Percentiles rank a stretch among this genome's conserved stretches.
These are phyloP conservation scores for Aphidius colemani DNA, from an alignment of 2,888 invertebrate species.

Conservation along the genomic window DNA sequence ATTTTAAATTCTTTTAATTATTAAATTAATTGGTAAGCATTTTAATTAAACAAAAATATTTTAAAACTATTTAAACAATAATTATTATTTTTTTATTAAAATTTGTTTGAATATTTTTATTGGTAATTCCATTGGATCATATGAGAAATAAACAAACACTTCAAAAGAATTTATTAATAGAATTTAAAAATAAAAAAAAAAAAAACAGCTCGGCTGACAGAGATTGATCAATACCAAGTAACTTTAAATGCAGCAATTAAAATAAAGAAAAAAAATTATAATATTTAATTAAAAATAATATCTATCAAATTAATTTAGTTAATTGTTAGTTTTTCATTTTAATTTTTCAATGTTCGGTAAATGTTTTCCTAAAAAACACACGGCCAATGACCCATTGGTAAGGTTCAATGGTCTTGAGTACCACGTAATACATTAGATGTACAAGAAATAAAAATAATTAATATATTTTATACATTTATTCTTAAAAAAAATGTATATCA, in stretches of 20 bases:
- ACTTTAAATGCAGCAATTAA: background rate
- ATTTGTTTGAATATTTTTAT: too few relatives aligned
- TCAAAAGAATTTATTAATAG: background rate
- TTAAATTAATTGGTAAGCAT: too few relatives aligned
- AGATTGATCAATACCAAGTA: background rate
- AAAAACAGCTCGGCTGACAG: background rate
- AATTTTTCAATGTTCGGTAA: slow-evolving; percentile 30
- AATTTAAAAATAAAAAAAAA: background rate
- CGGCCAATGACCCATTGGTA: slow-evolving; percentile 36
- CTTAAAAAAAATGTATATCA: too few relatives aligned
- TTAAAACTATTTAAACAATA: too few relatives aligned
- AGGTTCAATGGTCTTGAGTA: slow-evolving; percentile 39
- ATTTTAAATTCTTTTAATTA: too few relatives aligned
- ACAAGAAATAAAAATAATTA: background rate
- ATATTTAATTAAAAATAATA: background rate
- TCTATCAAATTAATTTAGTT: background rate
- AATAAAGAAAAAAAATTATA: background rate
- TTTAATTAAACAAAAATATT: too few relatives aligned
- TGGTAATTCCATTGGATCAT: too few relatives aligned
- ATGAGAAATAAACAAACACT: background rate
- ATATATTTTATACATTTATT: background rate
- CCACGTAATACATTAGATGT: slow-evolving; percentile 16
- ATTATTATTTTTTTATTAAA: too few relatives aligned
- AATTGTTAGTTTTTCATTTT: background rate
- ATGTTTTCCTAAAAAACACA: slow-evolving; percentile 36